phyloP scores from a whole-genome alignment of 2,888 invertebrate genomes.

The Marronus borbonicus region DNA sequence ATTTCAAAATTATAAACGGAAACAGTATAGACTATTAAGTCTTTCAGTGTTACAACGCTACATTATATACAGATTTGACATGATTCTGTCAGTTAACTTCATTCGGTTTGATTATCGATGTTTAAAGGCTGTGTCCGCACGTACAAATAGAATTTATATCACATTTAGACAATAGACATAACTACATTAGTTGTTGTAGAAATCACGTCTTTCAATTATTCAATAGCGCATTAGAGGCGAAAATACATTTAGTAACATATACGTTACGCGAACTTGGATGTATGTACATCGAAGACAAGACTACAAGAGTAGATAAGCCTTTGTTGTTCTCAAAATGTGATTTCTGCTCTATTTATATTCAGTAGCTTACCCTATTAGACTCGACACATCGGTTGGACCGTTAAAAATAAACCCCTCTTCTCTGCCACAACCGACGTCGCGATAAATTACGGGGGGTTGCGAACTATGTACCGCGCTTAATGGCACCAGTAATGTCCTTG shows the following conservation, averaged over 20 bases:
- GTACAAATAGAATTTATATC: conserved; percentile 24
- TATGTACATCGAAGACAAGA: neutral
- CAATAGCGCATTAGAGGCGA: neutral
- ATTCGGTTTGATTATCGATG: neutral
- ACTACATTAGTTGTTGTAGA: conserved; percentile 12
- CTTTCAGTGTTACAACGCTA: too few relatives aligned
- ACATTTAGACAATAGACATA: neutral
- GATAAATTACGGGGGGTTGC: conserved; percentile 17
- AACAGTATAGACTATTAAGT: too few relatives aligned
- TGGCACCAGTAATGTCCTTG: conserved; percentile 33
- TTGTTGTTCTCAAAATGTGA: conserved; percentile 21
- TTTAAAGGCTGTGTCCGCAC: neutral
- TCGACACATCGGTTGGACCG: conserved; percentile 2
- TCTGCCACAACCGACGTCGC: neutral
- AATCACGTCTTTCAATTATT: conserved; percentile 17
- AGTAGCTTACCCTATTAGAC: neutral
- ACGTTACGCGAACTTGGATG: neutral
- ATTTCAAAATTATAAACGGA: too few relatives aligned
- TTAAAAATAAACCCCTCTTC: conserved; percentile 2
- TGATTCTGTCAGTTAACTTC: neutral
- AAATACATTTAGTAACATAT: neutral
- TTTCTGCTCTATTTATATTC: conserved; percentile 28
- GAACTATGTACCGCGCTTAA: conserved; percentile 6
- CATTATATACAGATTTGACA: neutral
- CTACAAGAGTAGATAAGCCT: conserved; percentile 13